phyloP scores from a whole-genome alignment of 2,888 invertebrate species.

The Pegoplata infirma region DNA sequence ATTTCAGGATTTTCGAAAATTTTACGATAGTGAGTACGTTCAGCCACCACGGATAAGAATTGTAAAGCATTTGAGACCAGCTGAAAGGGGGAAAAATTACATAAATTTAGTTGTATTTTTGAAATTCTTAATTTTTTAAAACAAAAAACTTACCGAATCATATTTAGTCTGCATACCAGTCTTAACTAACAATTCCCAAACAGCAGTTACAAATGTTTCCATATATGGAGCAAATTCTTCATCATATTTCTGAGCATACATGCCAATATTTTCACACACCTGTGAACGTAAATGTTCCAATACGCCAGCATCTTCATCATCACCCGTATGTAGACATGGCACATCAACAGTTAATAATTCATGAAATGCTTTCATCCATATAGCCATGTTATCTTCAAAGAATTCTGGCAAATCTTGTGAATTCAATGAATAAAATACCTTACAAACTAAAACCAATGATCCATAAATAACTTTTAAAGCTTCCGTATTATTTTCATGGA shows the following conservation, averaged over 20 bases:
- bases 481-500: slow-evolving; percentile 87
- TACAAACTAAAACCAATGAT: slow-evolving; percentile 91
- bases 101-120: background rate
- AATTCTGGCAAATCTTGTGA: slow-evolving; percentile 99
- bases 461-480: slow-evolving; percentile 92
- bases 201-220: slow-evolving; percentile 94
- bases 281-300: slow-evolving; percentile 95
- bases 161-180: slow-evolving; percentile 93
- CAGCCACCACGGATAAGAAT: slow-evolving; percentile 96
- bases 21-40: slow-evolving; percentile 90
- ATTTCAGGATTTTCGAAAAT: slow-evolving; percentile 93
- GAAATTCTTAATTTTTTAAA: background rate
- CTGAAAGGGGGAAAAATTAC: slow-evolving; percentile 80
- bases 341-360: slow-evolving; percentile 89
- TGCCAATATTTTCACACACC: slow-evolving; percentile 95
- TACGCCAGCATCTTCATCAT: slow-evolving; percentile 91
- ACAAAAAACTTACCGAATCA: slow-evolving; percentile 85
- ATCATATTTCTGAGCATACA: slow-evolving; percentile 98
- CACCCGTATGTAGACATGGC: slow-evolving; percentile 86
- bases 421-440: slow-evolving; percentile 98
- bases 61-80: slow-evolving; percentile 96
- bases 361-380: slow-evolving; percentile 96
- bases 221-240: slow-evolving; percentile 96
- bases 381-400: slow-evolving; percentile 98
- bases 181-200: slow-evolving; percentile 93